Percentiles rank a stretch among this genome's conserved stretches.
Evolutionary conservation across 2,797 vertebrate genomes (phyloP).

Genomic region (Thalassophryne amazonica): DNA sequence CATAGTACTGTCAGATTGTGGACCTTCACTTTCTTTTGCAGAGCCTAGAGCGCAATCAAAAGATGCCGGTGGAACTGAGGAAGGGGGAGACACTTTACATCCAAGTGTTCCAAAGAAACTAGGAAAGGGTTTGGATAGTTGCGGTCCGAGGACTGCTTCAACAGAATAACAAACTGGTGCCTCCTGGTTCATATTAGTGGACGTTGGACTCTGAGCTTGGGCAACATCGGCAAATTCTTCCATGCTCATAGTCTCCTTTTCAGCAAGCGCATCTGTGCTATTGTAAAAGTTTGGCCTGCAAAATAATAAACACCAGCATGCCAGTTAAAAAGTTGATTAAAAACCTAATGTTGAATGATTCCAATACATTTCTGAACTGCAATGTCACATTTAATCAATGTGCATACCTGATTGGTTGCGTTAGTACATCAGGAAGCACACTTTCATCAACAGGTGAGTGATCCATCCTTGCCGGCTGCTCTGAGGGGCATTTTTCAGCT

Average conservation of each 20-base stretch:
- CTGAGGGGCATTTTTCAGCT: conserved; percentile 1
- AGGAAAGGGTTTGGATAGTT: conserved; percentile 38
- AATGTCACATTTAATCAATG: neutral
- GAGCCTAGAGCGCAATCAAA: neutral
- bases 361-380: neutral
- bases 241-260: neutral
- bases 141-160: conserved; percentile 59
- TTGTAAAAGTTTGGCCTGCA: conserved; percentile 67
- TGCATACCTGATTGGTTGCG: conserved; percentile 38
- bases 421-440: neutral
- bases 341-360: neutral
- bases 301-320: neutral
- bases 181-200: neutral
- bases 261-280: conserved; percentile 13
- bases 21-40: conserved; percentile 3
- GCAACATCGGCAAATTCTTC: neutral
- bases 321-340: no score
- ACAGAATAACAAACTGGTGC: conserved; percentile 63
- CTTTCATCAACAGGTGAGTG: neutral
- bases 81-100: neutral
- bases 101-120: conserved; percentile 4
- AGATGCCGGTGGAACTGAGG: neutral
- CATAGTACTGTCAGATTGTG: conserved; percentile 35
- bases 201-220: neutral
- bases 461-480: neutral